Evolutionary conservation across 2,797 vertebrate genomes (phyloP).

Genomic region (Pangasius macronema): DNA sequence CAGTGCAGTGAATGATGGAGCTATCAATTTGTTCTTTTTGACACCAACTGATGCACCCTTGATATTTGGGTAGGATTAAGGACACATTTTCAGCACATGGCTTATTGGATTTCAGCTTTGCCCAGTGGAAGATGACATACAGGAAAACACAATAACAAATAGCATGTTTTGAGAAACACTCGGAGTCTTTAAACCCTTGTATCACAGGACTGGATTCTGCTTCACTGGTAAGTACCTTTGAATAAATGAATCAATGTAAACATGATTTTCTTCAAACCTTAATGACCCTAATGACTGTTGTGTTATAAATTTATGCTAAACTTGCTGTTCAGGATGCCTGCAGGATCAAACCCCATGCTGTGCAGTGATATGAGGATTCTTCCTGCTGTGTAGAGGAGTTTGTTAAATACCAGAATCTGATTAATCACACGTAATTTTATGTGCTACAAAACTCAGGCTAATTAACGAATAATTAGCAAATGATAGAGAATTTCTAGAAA

Average conservation of each 20-base stretch:
- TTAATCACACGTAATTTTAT: slow-evolving; percentile 67
- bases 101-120: not conserved
- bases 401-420: slow-evolving; percentile 66
- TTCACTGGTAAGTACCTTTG: not conserved
- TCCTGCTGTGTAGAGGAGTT: slow-evolving; percentile 54
- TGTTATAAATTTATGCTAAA: slow-evolving; percentile 24
- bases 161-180: not conserved
- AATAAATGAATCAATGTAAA: slow-evolving; percentile 7
- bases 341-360: slow-evolving; percentile 35
- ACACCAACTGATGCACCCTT: not conserved
- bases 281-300: slow-evolving; percentile 8
- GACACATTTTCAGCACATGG: not conserved
- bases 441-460: slow-evolving; percentile 64
- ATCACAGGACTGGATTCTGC: not conserved
- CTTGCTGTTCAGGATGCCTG: slow-evolving; percentile 30
- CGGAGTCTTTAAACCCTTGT: no score
- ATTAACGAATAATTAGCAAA: slow-evolving; percentile 74
- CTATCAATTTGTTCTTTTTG: not conserved
- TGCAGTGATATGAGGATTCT: slow-evolving; percentile 25
- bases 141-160: not conserved
- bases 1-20: not conserved
- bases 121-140: not conserved
- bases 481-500: slow-evolving; percentile 70
- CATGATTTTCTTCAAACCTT: not conserved
- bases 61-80: not conserved